These are phyloP conservation scores for Nestor notabilis DNA, from an alignment of 2,113 vertebrate genomes.

Conservation along the genomic window DNA sequence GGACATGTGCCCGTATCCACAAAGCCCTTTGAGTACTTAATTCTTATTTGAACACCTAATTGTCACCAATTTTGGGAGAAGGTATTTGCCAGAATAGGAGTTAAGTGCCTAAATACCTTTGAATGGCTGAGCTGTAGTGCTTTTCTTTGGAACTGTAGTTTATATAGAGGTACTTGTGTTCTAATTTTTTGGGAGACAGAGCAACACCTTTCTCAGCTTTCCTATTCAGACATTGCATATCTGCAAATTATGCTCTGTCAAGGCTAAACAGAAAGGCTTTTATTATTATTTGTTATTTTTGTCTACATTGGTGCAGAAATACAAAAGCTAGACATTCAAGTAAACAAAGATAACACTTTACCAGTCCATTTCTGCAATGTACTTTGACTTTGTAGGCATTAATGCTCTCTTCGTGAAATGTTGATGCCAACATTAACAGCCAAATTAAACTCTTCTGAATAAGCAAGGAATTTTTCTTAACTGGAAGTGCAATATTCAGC, in stretches of 20 bases:
- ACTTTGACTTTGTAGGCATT: background rate
- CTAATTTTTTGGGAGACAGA: background rate
- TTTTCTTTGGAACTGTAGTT: background rate
- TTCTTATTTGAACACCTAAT: background rate
- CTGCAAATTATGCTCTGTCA: background rate
- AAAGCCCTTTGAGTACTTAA: background rate
- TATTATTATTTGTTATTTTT: background rate
- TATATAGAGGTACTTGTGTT: background rate
- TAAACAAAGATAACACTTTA: background rate
- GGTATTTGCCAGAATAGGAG: background rate
- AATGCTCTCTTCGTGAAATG: background rate
- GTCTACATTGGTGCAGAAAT: background rate
- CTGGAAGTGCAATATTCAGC: background rate
- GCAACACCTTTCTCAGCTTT: background rate
- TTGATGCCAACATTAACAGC: background rate
- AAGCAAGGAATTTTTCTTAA: background rate
- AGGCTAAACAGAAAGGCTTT: background rate
- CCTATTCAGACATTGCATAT: background rate
- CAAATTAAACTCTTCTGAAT: conserved; percentile 25
- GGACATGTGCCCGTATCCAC: background rate
- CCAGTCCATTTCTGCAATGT: background rate
- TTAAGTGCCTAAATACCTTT: background rate
- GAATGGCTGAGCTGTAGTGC: background rate
- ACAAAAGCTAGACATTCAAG: background rate
- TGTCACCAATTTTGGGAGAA: background rate